A percentile compares a stretch with the other conserved stretches of the same genome.
Evolutionary conservation across 2,888 invertebrate species (phyloP).

Genomic region (Tortrix viridana): DNA sequence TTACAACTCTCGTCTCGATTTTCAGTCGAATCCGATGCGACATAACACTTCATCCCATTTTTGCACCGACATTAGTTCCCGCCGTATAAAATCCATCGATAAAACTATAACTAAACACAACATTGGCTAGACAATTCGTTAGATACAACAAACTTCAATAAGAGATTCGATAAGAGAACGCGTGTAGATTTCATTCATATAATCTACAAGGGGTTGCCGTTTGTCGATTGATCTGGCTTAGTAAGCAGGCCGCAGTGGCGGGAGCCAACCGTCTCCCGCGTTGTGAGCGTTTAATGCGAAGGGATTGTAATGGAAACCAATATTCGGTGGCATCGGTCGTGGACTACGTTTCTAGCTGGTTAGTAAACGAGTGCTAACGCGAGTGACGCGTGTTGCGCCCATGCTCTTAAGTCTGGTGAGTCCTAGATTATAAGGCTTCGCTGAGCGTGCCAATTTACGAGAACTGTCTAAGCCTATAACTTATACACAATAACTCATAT

Average conservation of each 20-base stretch:
- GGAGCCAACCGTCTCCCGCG: constrained; percentile 58
- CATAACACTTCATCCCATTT: constrained; percentile 68
- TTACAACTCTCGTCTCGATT: constrained; percentile 76
- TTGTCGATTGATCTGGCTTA: constrained; percentile 73
- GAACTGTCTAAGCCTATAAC: constrained; percentile 44
- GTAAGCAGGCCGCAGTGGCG: constrained; percentile 63
- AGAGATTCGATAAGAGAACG: constrained; percentile 48
- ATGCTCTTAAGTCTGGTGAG: constrained; percentile 81
- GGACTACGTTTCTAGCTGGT: constrained; percentile 50
- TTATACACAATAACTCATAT: constrained; percentile 10
- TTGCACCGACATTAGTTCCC: constrained; percentile 50
- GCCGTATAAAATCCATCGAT: constrained; percentile 64
- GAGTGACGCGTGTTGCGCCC: constrained; percentile 78
- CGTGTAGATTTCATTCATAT: constrained; percentile 80
- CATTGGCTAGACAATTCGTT: constrained; percentile 9
- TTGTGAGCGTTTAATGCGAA: constrained; percentile 56
- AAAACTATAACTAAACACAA: constrained; percentile 46
- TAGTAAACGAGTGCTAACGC: constrained; percentile 68
- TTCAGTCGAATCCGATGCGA: constrained; percentile 72
- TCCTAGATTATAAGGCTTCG: constrained; percentile 80
- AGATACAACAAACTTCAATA: constrained; percentile 10
- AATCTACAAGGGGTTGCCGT: constrained; percentile 68
- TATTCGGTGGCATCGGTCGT: constrained; percentile 67
- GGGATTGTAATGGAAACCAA: constrained; percentile 66
- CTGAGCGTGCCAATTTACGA: constrained; percentile 69